phyloP scores from a whole-genome alignment of 2,797 vertebrate genomes.

The Poeciliopsis presidionis region DNA sequence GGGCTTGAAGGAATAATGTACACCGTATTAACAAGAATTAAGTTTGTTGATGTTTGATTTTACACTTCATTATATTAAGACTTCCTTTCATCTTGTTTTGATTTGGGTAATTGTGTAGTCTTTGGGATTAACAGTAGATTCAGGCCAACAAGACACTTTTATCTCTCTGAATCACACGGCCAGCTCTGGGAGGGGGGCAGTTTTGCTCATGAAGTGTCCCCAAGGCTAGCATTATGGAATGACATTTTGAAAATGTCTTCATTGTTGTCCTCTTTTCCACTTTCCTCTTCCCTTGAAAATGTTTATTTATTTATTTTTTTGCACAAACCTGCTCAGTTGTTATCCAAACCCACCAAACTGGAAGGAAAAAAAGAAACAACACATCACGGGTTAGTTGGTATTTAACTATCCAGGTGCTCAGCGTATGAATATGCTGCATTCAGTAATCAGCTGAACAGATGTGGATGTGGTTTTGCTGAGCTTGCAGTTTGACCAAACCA shows the following conservation, averaged over 20 bases:
- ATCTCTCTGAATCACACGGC: slow-evolving; percentile 69
- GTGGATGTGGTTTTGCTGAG: slow-evolving; percentile 74
- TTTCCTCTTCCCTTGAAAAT: slow-evolving; percentile 17
- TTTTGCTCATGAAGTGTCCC: slow-evolving; percentile 63
- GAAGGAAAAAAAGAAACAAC: slow-evolving; percentile 51
- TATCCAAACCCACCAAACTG: slow-evolving; percentile 38
- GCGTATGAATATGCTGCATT: slow-evolving; percentile 48
- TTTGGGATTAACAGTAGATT: slow-evolving; percentile 40
- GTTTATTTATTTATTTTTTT: slow-evolving; percentile 40
- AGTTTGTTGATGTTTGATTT: background rate
- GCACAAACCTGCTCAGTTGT: slow-evolving; percentile 12
- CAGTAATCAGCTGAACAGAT: slow-evolving; percentile 74
- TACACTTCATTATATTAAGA: background rate
- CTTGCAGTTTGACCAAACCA: slow-evolving; percentile 67
- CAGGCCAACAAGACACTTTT: slow-evolving; percentile 60
- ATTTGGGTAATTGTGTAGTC: slow-evolving; percentile 34
- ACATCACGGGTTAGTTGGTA: slow-evolving; percentile 45
- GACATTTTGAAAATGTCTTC: slow-evolving; percentile 69
- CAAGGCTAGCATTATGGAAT: slow-evolving; percentile 60
- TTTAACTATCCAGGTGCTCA: slow-evolving; percentile 55
- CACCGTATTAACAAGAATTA: background rate
- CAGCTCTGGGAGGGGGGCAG: slow-evolving; percentile 56
- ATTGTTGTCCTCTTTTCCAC: slow-evolving; percentile 31
- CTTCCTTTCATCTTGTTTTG: background rate
- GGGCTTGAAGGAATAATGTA: background rate